Evolutionary conservation across 1,140 invertebrate genomes (phyloP), one percentile per base, ranked within the genome.

Genomic region (Psilanteris sp.): DNA sequence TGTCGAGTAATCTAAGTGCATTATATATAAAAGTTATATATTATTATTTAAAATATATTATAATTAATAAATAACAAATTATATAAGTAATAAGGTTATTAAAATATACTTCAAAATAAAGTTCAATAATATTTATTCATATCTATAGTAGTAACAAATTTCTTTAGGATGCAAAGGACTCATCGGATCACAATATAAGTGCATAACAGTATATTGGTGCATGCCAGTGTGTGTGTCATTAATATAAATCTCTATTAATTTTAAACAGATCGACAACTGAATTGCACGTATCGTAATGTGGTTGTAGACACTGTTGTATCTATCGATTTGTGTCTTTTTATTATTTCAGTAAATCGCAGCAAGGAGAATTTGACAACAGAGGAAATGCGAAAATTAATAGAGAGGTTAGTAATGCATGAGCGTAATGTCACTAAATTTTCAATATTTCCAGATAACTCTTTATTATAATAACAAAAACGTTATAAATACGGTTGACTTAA

Each of bases 371-470:
- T 95, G 93, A 93, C 94, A 90, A 95, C 94, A 89, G 95, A 96
- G 91, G 95, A 96, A 92, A 96, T 96, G 94, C 92, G 95, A 90
- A 96, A 96, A 93, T 93, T 97, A 89, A 95, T 97, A 90, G 95
- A 97, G 92, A 96, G 95, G 95, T 96, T 92, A 95, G 91, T 92
- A 90, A 78, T 77, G 83, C 77, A 72, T 74, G 70, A 57, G 16
- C 2, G n/a, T n/a, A n/a, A 6, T 8, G 54, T 52, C 16, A 59
- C 43, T 59, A 43, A 46, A n/a, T n/a, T n/a, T n/a, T n/a, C n/a
- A n/a, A n/a, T n/a, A n/a, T n/a, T n/a, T n/a, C n/a, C n/a, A n/a
- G n/a, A n/a, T n/a, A n/a, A n/a, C n/a, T n/a, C n/a, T n/a, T n/a
- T n/a, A n/a, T n/a, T n/a, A n/a, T n/a, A n/a, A n/a, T n/a, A n/a